Conservation (phyloP, 2,888 invertebrate genomes). For the Hypercompe scribonia region DNA sequence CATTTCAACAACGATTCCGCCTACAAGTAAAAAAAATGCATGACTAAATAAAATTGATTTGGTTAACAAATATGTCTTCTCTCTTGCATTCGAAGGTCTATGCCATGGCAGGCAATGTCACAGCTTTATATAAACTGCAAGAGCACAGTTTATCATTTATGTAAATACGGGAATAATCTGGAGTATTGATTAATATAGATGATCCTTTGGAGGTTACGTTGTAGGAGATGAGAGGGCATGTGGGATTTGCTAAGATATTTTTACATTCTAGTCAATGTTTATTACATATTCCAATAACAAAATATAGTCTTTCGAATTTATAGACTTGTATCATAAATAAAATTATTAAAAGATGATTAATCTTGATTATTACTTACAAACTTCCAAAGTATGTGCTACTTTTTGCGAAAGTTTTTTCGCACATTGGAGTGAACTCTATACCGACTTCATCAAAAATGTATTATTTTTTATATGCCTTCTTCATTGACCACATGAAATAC, state of each 20-base stretch:
- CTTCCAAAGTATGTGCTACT: too few species aligned
- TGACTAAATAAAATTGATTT: conserved; percentile 61
- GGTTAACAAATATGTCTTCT: conserved; percentile 63
- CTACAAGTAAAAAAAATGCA: conserved; percentile 52
- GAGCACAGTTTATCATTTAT: conserved; percentile 60
- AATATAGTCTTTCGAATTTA: not conserved
- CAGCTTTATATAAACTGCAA: conserved; percentile 53
- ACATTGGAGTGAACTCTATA: not conserved
- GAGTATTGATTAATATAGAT: conserved; percentile 53
- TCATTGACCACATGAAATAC: not conserved
- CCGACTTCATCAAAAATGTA: not conserved
- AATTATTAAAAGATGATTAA: too few species aligned
- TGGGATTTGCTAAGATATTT: not conserved
- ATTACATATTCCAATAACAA: not conserved
- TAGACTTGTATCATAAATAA: not conserved
- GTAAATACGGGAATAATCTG: conserved; percentile 64
- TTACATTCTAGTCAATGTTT: not conserved
- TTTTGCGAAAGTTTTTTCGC: too few species aligned
- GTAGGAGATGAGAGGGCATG: conserved; percentile 21
- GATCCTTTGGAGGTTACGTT: conserved; percentile 30
- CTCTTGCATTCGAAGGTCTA: conserved; percentile 57
- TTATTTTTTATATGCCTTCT: not conserved
- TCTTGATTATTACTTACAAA: too few species aligned
- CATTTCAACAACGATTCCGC: conserved; percentile 47
- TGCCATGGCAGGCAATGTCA: conserved; percentile 57